Evolutionary conservation across 2,888 invertebrate genomes (phyloP).

Genomic region (Tetragnatha montana): DNA sequence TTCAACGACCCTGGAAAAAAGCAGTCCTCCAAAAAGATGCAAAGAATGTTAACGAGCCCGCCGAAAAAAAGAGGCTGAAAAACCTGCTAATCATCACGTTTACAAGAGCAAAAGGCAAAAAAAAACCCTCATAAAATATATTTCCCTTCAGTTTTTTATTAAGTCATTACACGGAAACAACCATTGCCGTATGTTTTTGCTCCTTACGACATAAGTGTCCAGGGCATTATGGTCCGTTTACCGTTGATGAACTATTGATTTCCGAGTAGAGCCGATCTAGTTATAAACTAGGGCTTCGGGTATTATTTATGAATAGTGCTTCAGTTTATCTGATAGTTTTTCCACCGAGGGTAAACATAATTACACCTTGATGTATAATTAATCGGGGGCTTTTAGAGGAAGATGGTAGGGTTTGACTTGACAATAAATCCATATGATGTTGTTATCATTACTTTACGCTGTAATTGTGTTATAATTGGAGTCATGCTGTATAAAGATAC

Average conservation of each 20-base stretch:
- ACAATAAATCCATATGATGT: neutral
- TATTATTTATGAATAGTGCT: neutral
- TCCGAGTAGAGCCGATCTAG: neutral
- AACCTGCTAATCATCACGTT: constrained; percentile 1
- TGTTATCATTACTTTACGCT: no score
- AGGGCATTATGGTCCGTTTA: neutral
- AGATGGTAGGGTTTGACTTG: neutral
- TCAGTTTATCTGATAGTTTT: neutral
- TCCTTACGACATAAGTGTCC: neutral
- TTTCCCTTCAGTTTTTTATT: constrained; percentile 2
- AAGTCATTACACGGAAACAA: neutral
- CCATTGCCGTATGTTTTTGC: neutral
- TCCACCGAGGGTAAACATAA: neutral
- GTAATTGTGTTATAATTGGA: no score
- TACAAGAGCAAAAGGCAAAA: neutral
- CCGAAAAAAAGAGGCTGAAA: neutral
- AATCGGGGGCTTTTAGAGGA: neutral
- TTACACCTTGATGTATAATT: neutral
- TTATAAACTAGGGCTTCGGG: neutral
- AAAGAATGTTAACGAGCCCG: neutral
- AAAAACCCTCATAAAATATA: neutral
- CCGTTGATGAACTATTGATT: constrained; percentile 18
- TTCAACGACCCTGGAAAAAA: neutral
- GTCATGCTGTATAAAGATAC: no score
- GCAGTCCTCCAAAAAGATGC: neutral